Percentiles rank a stretch among this genome's conserved stretches.
These are phyloP conservation scores for Solea solea DNA, from an alignment of 2,113 vertebrate genomes.

Conservation along the genomic window DNA sequence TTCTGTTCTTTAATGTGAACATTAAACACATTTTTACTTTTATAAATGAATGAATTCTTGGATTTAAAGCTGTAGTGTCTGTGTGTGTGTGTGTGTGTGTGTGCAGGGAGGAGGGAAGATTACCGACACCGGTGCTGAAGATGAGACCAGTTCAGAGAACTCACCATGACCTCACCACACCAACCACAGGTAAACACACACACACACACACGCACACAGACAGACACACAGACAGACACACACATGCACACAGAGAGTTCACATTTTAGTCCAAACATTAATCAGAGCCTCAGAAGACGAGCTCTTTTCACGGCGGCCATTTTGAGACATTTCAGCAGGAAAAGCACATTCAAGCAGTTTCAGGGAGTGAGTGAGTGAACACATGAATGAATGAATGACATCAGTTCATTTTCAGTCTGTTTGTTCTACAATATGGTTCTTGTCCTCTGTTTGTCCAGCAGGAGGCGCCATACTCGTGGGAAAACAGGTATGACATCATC, in stretches of 20 bases:
- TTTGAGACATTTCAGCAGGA: too few species aligned
- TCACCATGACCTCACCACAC: slow-evolving; percentile 70
- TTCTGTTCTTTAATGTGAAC: too few species aligned
- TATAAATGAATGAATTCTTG: too few species aligned
- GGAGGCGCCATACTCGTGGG: slow-evolving; percentile 66
- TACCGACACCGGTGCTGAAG: slow-evolving; percentile 61
- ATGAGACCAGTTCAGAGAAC: slow-evolving; percentile 63
- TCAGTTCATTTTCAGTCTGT: too few species aligned
- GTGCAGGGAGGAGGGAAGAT: slow-evolving; percentile 54
- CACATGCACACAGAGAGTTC: slow-evolving; percentile 10
- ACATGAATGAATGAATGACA: too few species aligned
- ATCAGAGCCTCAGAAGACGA: too few species aligned
- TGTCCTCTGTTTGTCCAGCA: slow-evolving; percentile 31
- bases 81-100: not conserved
- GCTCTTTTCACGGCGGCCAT: too few species aligned
- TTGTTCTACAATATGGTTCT: not conserved
- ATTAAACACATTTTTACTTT: too few species aligned
- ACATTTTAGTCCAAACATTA: too few species aligned
- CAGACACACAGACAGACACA: slow-evolving; percentile 3
- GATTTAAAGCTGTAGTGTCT: too few species aligned
- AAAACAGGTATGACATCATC: not conserved
- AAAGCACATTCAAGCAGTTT: too few species aligned
- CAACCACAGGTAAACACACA: slow-evolving; percentile 53
- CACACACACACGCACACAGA: slow-evolving; percentile 11
- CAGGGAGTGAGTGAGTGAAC: too few species aligned